Evolutionary conservation across 2,797 vertebrate species (phyloP).

Genomic region (Gymnoscopelus braueri): DNA sequence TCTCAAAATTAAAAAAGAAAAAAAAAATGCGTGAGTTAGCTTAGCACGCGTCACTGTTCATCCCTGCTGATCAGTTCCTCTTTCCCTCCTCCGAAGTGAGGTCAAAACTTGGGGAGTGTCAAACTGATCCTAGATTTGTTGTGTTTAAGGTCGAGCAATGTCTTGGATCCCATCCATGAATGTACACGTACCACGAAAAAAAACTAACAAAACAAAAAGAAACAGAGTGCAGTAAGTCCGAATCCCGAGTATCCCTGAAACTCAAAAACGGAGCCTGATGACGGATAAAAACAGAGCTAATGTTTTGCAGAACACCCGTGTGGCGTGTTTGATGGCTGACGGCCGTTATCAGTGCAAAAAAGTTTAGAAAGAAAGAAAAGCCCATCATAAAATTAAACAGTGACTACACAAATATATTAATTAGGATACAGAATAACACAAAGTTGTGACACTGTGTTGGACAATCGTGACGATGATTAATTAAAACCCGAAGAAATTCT

Average conservation of each 20-base stretch:
- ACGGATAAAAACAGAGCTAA: no score
- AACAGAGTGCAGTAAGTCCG: slow-evolving; percentile 19
- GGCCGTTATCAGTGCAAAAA: no score
- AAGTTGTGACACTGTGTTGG: slow-evolving; percentile 20
- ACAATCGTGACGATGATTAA: slow-evolving; percentile 43
- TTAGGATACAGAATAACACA: slow-evolving; percentile 39
- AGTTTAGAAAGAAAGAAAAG: no score
- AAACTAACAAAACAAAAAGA: background rate
- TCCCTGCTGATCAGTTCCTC: slow-evolving; percentile 10
- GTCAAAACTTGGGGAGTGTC: slow-evolving; percentile 16
- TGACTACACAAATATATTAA: slow-evolving; percentile 58
- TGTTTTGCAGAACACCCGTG: no score
- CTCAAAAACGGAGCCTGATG: background rate
- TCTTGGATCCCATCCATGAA: slow-evolving; percentile 29
- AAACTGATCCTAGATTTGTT: slow-evolving; percentile 34
- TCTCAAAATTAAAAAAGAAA: background rate
- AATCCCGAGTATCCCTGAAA: slow-evolving; percentile 78
- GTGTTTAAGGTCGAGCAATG: slow-evolving; percentile 4
- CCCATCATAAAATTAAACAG: slow-evolving; percentile 37
- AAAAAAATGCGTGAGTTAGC: slow-evolving; percentile 22
- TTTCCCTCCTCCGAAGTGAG: slow-evolving; percentile 13
- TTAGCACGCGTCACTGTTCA: slow-evolving; percentile 25
- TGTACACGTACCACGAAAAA: slow-evolving; percentile 26
- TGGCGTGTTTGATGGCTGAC: no score
- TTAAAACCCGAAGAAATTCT: background rate